Evolutionary conservation across 2,797 vertebrate genomes (phyloP), one percentile per base, ranked within the genome.

Genomic region (Enteromius unitaeniatus): DNA sequence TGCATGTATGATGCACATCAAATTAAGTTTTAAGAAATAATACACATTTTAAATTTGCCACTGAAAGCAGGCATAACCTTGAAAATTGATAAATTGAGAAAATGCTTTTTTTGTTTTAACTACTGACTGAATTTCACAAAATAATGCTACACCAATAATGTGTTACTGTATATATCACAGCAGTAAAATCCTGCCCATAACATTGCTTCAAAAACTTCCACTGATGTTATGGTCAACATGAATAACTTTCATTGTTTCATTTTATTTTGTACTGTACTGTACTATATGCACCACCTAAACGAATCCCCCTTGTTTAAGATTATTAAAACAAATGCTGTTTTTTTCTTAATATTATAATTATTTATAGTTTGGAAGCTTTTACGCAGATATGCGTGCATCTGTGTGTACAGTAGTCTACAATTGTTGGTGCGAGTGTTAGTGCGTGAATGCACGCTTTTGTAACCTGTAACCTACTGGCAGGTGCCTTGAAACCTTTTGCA

Each of bases 401-500:
- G 51, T 83, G n/a, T 47, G 26, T 76, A 40, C 10, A 73, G 75
- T 80, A 60, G 53, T 23, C n/a, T 60, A 49, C 76, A 17, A 81
- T 74, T 42, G 47, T 64, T 78, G 37, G 49, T 55, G 67, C 78
- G 73, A 81, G 58, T 79, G 74, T 69, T 17, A 68, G 72, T 77
- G 15, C 23, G 62, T 40, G 74, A 74, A 58, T 55, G 13, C 62
- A 82, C 10, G 60, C 53, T 85, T 79, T 73, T 84, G 37, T 81
- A 79, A 88, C 69, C 68, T 80, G 21, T 70, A 51, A 23, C 78
- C 64, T 53, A 62, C 72, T 86, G 78, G 14, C 82, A 85, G 37
- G 83, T 85, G 77, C 70, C 69, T 88, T 84, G 47, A 73, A 85
- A 86, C 37, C 78, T 86, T 88, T 81, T 79, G 72, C 65, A 83